A percentile compares a stretch with the other conserved stretches of the same genome.
phyloP scores from a whole-genome alignment of 2,888 invertebrate species.

The Caenorhabditis sinica region DNA sequence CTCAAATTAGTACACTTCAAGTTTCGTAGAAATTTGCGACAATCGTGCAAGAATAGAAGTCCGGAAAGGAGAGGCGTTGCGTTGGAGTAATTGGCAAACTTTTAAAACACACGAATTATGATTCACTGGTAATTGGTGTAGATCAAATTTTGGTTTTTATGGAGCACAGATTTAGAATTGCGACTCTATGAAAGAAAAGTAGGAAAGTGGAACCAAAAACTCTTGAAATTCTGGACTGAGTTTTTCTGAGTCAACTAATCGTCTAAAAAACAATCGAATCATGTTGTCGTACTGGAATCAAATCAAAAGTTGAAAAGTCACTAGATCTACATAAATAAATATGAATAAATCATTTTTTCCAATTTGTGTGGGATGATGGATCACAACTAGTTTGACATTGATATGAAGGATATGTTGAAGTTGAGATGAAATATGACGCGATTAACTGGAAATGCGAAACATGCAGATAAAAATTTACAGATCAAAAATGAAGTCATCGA shows the following conservation, averaged over 20 bases:
- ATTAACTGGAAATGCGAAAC: constrained; percentile 21
- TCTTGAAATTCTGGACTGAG: too few relatives aligned
- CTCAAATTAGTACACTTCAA: not conserved
- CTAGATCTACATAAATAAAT: constrained; percentile 13
- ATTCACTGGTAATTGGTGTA: constrained; percentile 26
- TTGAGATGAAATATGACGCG: constrained; percentile 38
- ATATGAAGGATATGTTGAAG: not conserved
- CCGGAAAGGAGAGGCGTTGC: constrained; percentile 48
- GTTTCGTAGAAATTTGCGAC: constrained; percentile 21
- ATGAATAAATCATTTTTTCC: not conserved
- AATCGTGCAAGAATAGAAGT: constrained; percentile 53
- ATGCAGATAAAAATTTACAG: constrained; percentile 13
- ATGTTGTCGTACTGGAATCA: constrained; percentile 19
- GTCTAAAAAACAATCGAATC: constrained; percentile 22
- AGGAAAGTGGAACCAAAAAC: not conserved
- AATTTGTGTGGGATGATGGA: constrained; percentile 40
- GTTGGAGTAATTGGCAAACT: constrained; percentile 44
- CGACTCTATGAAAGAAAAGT: too few relatives aligned
- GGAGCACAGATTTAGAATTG: not conserved
- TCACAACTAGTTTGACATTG: constrained; percentile 9
- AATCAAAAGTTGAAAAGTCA: constrained; percentile 26
- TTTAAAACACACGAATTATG: constrained; percentile 26
- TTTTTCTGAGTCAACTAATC: not conserved
- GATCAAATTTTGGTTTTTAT: not conserved
- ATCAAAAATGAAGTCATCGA: constrained; percentile 5